A percentile compares a stretch with the other conserved stretches of the same genome.
Conservation (phyloP, 1,140 invertebrate genomes). For the Lineus longissimus region DNA sequence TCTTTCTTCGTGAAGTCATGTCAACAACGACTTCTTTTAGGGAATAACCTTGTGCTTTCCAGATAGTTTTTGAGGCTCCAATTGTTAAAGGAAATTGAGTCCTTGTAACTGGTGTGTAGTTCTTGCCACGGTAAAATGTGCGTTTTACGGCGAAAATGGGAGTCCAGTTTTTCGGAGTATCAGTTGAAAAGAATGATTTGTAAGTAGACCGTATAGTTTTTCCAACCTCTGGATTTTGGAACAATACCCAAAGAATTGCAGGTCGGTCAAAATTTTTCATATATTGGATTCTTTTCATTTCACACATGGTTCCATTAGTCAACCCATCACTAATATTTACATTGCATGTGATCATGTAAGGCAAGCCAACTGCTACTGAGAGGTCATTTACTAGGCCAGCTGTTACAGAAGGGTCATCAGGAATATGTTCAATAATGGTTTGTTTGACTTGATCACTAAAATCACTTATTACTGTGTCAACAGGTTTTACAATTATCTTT, state of each 20-base stretch:
- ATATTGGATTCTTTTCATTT: slow-evolving; percentile 12
- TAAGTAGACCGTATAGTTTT: background rate
- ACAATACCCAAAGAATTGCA: background rate
- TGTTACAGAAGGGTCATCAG: background rate
- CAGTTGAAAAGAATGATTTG: background rate
- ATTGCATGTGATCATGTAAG: slow-evolving; percentile 15
- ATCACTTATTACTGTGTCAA: background rate
- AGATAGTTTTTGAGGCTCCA: background rate
- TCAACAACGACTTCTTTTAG: background rate
- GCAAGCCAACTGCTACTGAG: slow-evolving; percentile 9
- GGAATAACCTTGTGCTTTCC: background rate
- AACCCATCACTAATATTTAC: slow-evolving; percentile 12
- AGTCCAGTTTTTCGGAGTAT: background rate
- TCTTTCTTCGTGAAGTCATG: background rate
- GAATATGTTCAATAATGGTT: background rate
- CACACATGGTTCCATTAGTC: slow-evolving; percentile 14
- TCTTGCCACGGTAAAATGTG: background rate
- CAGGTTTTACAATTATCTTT: too few species aligned
- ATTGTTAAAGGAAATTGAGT: background rate
- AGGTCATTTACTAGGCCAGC: background rate
- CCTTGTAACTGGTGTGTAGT: background rate
- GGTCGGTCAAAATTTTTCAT: background rate
- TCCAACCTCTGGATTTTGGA: background rate
- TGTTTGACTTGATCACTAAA: slow-evolving; percentile 5
- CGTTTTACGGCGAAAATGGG: slow-evolving; percentile 1